phyloP scores from a whole-genome alignment of 2,888 invertebrate genomes.

The Tubulanus polymorphus region DNA sequence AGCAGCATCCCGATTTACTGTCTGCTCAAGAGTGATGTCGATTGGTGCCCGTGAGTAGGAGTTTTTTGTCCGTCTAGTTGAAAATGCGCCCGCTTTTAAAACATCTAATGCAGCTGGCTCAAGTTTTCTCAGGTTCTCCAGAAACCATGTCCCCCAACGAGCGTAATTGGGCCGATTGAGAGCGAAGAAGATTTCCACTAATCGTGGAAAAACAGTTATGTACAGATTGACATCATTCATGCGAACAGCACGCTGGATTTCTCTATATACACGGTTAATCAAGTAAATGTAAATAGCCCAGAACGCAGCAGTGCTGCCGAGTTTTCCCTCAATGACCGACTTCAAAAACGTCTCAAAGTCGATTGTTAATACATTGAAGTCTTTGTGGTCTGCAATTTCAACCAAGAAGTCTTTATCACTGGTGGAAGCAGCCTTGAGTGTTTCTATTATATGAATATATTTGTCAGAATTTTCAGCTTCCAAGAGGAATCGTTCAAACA shows the following conservation, averaged over 20 bases:
- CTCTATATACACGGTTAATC: constrained; percentile 13
- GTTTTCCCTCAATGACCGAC: constrained; percentile 2
- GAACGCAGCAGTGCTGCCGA: constrained; percentile 12
- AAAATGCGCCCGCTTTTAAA: constrained; percentile 12
- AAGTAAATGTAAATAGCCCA: constrained; percentile 13
- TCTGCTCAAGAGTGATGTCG: constrained; percentile 16
- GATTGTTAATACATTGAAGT: too few relatives aligned
- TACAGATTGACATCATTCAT: constrained; percentile 11
- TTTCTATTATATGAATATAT: too few relatives aligned
- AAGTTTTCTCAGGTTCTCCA: constrained; percentile 8
- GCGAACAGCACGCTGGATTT: constrained; percentile 7
- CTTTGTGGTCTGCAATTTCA: too few relatives aligned
- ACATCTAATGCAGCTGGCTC: constrained; percentile 3
- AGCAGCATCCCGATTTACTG: constrained; percentile 14
- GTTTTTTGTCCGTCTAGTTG: constrained; percentile 11
- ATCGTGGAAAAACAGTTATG: constrained; percentile 5
- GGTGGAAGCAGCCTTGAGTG: too few relatives aligned
- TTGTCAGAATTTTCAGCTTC: too few relatives aligned
- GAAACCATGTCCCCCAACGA: constrained; percentile 11
- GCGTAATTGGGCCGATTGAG: constrained; percentile 14
- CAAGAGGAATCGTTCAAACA: constrained; percentile 4
- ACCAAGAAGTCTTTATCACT: too few relatives aligned
- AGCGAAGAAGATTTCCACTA: constrained; percentile 11
- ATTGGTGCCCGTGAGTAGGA: constrained; percentile 8
- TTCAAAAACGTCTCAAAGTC: too few relatives aligned